phyloP scores from a whole-genome alignment of 2,797 vertebrate species.

The Gymnoscopelus braueri region DNA sequence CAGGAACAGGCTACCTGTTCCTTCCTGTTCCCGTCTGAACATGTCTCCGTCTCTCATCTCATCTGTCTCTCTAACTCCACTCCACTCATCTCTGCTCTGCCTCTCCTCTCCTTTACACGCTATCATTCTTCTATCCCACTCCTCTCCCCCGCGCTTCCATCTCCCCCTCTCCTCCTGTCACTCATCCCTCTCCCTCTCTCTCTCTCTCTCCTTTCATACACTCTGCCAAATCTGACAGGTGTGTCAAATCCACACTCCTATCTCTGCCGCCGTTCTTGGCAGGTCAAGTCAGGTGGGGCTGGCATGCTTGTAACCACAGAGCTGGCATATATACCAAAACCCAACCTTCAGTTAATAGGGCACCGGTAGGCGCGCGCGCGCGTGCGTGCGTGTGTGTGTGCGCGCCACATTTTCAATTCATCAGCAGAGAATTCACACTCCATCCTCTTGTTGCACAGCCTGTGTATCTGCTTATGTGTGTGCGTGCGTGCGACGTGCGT shows the following conservation, averaged over 20 bases:
- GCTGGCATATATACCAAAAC: conserved; percentile 40
- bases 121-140: conserved; percentile 15
- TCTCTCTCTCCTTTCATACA: conserved; percentile 53
- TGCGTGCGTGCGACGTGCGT: background rate
- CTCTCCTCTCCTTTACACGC: conserved; percentile 40
- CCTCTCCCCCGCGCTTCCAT: background rate
- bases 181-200: conserved; percentile 34
- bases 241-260: conserved; percentile 71
- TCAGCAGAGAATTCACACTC: too few species aligned
- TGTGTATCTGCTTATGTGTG: conserved; percentile 5
- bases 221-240: conserved; percentile 74
- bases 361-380: conserved; percentile 3
- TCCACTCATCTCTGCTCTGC: conserved; percentile 55
- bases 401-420: background rate
- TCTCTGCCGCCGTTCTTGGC: conserved; percentile 62
- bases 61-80: conserved; percentile 20
- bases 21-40: background rate
- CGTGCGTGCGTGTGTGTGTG: conserved; percentile 1
- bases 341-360: conserved; percentile 58
- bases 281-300: conserved; percentile 68
- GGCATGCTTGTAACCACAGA: conserved; percentile 42
- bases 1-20: background rate
- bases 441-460: background rate
- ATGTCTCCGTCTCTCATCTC: conserved; percentile 52
- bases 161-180: conserved; percentile 32